Conservation (phyloP, 1,140 invertebrate genomes). For the Agraylea sexmaculata region DNA sequence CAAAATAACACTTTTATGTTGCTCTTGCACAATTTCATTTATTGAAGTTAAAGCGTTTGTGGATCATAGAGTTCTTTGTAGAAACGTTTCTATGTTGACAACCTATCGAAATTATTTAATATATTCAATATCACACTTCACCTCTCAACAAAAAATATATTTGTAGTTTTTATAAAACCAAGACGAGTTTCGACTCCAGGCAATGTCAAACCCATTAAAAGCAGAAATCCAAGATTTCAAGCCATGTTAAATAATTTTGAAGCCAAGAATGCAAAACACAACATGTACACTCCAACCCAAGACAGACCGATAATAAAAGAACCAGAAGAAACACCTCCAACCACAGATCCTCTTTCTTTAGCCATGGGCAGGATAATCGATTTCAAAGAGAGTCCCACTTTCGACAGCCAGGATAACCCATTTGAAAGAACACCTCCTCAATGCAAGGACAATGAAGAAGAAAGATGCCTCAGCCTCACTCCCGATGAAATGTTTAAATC, state of each 20-base stretch:
- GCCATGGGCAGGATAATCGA: slow-evolving; percentile 32
- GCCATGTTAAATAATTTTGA: slow-evolving; percentile 38
- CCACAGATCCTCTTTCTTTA: slow-evolving; percentile 28
- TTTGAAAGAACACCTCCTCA: not conserved
- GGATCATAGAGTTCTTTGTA: too few species aligned
- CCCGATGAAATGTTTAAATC: slow-evolving; percentile 32
- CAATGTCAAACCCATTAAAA: slow-evolving; percentile 25
- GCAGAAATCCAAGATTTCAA: slow-evolving; percentile 35
- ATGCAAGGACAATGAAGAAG: slow-evolving; percentile 7
- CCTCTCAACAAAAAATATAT: too few species aligned
- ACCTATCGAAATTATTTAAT: too few species aligned
- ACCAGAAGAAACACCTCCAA: slow-evolving; percentile 29
- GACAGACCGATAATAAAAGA: slow-evolving; percentile 19
- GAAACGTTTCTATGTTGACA: too few species aligned
- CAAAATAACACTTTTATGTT: too few species aligned
- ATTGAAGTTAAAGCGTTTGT: too few species aligned
- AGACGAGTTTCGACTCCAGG: slow-evolving; percentile 35
- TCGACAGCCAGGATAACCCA: not conserved
- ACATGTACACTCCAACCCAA: slow-evolving; percentile 11
- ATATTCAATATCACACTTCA: too few species aligned
- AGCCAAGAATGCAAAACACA: slow-evolving; percentile 20
- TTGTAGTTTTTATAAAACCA: slow-evolving; percentile 35
- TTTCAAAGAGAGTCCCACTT: slow-evolving; percentile 24
- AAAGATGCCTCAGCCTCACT: slow-evolving; percentile 12
- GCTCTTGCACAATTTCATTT: too few species aligned